Percentiles rank a stretch among this genome's conserved stretches.
Evolutionary conservation across 2,113 vertebrate genomes (phyloP).

Genomic region (Hippocampus abdominalis): DNA sequence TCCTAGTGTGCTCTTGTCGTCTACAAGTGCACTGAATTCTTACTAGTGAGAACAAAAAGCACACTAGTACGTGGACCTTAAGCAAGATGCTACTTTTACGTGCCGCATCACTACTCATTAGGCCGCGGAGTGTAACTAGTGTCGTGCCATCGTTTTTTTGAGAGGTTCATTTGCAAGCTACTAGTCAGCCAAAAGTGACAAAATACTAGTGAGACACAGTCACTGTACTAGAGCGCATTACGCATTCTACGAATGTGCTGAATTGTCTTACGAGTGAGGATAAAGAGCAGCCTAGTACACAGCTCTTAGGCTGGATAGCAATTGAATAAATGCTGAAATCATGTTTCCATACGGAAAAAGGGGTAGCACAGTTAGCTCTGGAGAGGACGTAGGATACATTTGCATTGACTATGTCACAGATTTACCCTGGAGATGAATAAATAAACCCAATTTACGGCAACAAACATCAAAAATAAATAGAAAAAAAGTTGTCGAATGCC

Average conservation of each 20-base stretch:
- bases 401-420: conserved; percentile 28
- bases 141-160: neutral
- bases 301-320: neutral
- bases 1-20: neutral
- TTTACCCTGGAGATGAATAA: conserved; percentile 59
- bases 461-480: conserved; percentile 56
- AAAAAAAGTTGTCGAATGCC: conserved; percentile 20
- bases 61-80: too few species aligned
- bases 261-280: neutral
- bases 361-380: conserved; percentile 25
- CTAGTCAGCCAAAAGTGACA: neutral
- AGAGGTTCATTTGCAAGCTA: neutral
- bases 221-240: neutral
- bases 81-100: too few species aligned
- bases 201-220: neutral
- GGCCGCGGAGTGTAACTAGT: neutral
- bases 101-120: neutral
- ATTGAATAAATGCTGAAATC: neutral
- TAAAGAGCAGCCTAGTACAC: neutral
- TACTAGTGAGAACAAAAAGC: too few species aligned
- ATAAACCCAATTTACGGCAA: conserved; percentile 60
- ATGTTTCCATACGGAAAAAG: conserved; percentile 2
- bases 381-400: conserved; percentile 27
- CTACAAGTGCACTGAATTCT: too few species aligned
- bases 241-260: too few species aligned